Base-by-base conservation (phyloP, 2,113 vertebrate genomes). In the Boulengeromyrus knoepffleri region DNA sequence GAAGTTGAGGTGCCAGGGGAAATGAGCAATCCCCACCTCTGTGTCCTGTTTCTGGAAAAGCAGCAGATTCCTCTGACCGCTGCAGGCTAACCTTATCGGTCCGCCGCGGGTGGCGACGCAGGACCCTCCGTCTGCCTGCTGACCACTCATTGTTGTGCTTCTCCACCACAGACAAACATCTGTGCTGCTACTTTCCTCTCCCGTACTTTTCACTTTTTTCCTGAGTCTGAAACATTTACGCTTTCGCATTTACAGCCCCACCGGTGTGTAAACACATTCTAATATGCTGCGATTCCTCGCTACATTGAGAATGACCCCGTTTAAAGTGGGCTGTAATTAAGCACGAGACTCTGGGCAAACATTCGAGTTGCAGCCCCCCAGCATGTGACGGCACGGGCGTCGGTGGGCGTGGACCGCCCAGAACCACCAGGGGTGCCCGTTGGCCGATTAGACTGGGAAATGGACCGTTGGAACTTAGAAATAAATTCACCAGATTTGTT, bases 11-110 rank as follows among this genome's bases (percentile, higher is more conserved):
- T 47, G 89, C 77, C 70, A 66, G 74, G 88, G 92, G 90, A 92
- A 89, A 87, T 92, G 91, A 91, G 87, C 88, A 47, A 90, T 24
- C 86, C 88, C 89, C 74, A 45, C 90, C 85, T 58, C 47, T 50
- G 49, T 42, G 86, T 92, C 91, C 88, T 47, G 31, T 90, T 89
- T 88, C 45, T 90, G 87, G 90, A 90, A 91, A 86, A 17, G 36
- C 24, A 70, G 31, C 19, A 21, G 85, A 91, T 90, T 90, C 91
- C 58, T 47, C 50, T 56, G 27, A 53, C 27, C 77, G 31, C 70
- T 90, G 19, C 42, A 52, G 19, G 36, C 58, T 74, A 83, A 77
- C 89, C 77, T 53, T 77, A 36, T 31, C 36, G 17, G 58, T 74
- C 27, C 2, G 4, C 15, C 7, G 15, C 9, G 10, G 27, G 42